These are phyloP conservation scores for Taxidea taxus DNA, from an alignment of 2,113 vertebrate genomes.

Conservation along the genomic window DNA sequence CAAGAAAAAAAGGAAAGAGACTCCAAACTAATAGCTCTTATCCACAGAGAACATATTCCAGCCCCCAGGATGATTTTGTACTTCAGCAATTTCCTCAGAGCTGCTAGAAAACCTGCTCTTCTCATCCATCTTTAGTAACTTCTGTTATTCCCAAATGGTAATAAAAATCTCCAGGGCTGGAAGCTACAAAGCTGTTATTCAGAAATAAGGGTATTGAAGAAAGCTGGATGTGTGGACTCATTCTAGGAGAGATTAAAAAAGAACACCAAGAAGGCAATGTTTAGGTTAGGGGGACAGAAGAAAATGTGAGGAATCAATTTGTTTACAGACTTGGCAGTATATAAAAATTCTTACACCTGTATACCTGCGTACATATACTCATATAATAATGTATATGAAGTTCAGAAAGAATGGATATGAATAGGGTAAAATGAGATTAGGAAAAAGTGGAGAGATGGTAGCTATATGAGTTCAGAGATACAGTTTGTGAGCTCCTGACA, in stretches of 20 bases:
- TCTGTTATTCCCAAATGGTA: not conserved
- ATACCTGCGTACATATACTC: not conserved
- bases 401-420: not conserved
- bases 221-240: not conserved
- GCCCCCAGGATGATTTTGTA: not conserved
- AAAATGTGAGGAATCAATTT: not conserved
- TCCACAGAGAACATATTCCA: not conserved
- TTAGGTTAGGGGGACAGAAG: not conserved
- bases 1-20: not conserved
- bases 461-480: not conserved
- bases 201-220: not conserved
- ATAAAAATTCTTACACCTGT: not conserved
- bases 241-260: not conserved
- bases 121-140: not conserved
- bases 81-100: not conserved
- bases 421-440: not conserved
- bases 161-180: not conserved
- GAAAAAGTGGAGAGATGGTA: not conserved
- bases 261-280: not conserved
- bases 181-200: not conserved
- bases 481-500: not conserved
- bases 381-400: not conserved
- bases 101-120: not conserved
- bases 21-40: not conserved
- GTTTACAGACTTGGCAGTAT: not conserved